These are phyloP conservation scores for Amazona finschi DNA, from an alignment of 2,797 vertebrate species.

Conservation along the genomic window DNA sequence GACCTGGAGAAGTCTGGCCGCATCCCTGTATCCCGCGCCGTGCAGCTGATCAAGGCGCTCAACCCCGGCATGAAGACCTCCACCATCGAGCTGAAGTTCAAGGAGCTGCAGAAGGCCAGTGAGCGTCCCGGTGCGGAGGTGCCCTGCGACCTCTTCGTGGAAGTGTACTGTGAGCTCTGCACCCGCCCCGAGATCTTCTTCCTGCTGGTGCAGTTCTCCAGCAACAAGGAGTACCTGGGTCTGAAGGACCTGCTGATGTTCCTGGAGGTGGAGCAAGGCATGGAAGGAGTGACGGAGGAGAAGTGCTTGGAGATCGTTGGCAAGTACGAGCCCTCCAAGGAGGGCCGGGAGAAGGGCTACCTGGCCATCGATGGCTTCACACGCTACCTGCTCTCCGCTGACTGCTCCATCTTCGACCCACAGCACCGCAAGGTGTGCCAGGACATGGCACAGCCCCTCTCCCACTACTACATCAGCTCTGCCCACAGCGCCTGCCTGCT, in stretches of 20 bases:
- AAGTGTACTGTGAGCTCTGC: conserved; percentile 90
- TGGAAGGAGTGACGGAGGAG: conserved; percentile 87
- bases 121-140: conserved; percentile 82
- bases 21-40: conserved; percentile 85
- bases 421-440: conserved; percentile 91
- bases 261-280: conserved; percentile 91
- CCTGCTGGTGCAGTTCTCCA: conserved; percentile 91
- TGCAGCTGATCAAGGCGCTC: conserved; percentile 89
- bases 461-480: conserved; percentile 93
- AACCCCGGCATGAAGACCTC: conserved; percentile 92
- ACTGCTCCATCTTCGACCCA: conserved; percentile 93
- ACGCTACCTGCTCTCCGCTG: conserved; percentile 90
- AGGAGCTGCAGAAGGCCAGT: conserved; percentile 88
- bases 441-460: conserved; percentile 90
- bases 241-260: conserved; percentile 91
- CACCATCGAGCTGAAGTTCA: conserved; percentile 90
- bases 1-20: conserved; percentile 83
- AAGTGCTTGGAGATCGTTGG: conserved; percentile 86
- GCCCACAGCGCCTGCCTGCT: conserved; percentile 89
- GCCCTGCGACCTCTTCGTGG: conserved; percentile 85
- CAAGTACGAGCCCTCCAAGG: conserved; percentile 88
- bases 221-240: conserved; percentile 92
- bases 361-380: conserved; percentile 91
- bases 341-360: conserved; percentile 86
- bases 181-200: conserved; percentile 93